Conservation (phyloP, 2,797 vertebrate species). For the Siniperca scherzeri region DNA sequence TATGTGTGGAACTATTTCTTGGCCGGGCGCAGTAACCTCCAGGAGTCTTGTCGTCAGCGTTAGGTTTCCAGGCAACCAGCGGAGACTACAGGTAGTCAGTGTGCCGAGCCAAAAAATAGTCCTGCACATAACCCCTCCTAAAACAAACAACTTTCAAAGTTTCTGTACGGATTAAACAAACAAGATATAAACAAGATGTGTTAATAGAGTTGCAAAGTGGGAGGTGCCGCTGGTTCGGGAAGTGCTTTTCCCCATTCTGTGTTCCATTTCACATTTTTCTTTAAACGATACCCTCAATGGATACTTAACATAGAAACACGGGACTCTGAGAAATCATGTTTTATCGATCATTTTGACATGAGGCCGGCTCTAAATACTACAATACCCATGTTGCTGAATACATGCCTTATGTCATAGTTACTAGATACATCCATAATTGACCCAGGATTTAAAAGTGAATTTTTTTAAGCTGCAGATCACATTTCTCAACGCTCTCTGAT, state of each 20-base stretch:
- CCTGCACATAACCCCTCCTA: too few relatives aligned
- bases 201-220: background rate
- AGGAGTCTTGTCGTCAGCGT: background rate
- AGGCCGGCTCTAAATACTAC: background rate
- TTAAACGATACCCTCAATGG: too few relatives aligned
- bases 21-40: background rate
- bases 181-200: background rate
- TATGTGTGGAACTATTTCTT: background rate
- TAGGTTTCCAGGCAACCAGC: background rate
- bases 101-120: background rate
- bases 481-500: too few relatives aligned
- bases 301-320: background rate
- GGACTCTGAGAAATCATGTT: background rate
- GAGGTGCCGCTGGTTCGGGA: background rate
- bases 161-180: background rate
- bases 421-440: too few relatives aligned
- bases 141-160: background rate
- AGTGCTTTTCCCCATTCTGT: too few relatives aligned
- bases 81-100: background rate
- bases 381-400: background rate
- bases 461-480: too few relatives aligned
- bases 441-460: too few relatives aligned
- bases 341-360: background rate
- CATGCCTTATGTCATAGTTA: background rate
- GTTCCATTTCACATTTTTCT: too few relatives aligned